Evolutionary conservation across 2,113 vertebrate genomes (phyloP).

Genomic region (Corydoras maculifer): DNA sequence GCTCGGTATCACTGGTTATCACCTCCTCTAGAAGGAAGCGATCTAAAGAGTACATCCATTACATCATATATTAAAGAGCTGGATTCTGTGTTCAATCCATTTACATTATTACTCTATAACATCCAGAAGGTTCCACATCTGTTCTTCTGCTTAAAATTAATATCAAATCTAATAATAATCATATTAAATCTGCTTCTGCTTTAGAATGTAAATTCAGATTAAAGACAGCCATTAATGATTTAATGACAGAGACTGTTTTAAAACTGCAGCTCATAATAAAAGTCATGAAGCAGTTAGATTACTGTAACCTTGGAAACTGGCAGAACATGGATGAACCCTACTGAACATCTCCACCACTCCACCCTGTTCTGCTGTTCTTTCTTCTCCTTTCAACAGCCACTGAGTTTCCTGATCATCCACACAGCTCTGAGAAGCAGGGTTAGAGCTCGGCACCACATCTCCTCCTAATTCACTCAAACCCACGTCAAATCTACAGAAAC

Average conservation of each 20-base stretch:
- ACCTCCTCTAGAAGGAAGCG: slow-evolving; percentile 54
- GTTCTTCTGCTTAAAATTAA: too few relatives aligned
- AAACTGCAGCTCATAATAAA: too few relatives aligned
- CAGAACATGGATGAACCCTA: slow-evolving; percentile 26
- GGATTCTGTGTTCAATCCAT: too few relatives aligned
- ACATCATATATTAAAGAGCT: too few relatives aligned
- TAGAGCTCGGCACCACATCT: slow-evolving; percentile 55
- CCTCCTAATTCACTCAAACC: slow-evolving; percentile 1
- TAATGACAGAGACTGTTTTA: too few relatives aligned
- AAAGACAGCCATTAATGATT: too few relatives aligned
- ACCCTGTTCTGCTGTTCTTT: slow-evolving; percentile 6
- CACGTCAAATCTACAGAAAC: slow-evolving; percentile 42
- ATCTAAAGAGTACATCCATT: slow-evolving; percentile 40
- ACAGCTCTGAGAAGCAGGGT: slow-evolving; percentile 47
- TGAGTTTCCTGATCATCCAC: slow-evolving; percentile 30
- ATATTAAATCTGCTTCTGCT: too few relatives aligned
- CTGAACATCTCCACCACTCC: slow-evolving; percentile 52
- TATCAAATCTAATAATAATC: too few relatives aligned
- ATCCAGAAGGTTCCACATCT: too few relatives aligned
- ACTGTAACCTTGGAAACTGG: slow-evolving; percentile 6
- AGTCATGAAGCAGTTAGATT: not conserved
- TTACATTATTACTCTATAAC: too few relatives aligned
- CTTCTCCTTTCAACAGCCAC: slow-evolving; percentile 29
- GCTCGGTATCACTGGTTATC: slow-evolving; percentile 41
- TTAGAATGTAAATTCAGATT: too few relatives aligned